A percentile compares a stretch with the other conserved stretches of the same genome.
Conservation (phyloP, 2,113 vertebrate species). For the Ceyx melanurus region DNA sequence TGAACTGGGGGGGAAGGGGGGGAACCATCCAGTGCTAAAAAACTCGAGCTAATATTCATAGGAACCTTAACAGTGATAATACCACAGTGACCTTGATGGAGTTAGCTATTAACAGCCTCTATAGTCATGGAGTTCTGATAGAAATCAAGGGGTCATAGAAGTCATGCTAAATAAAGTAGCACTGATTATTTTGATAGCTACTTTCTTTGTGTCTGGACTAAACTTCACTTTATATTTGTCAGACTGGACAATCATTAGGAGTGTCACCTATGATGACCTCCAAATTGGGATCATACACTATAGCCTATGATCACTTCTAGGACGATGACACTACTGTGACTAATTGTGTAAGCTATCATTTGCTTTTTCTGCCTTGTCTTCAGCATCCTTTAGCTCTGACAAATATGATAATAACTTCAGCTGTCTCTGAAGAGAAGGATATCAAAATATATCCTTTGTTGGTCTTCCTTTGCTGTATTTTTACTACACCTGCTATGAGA, state of each 20-base stretch:
- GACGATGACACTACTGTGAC: neutral
- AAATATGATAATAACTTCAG: neutral
- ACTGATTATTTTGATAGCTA: neutral
- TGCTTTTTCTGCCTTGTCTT: neutral
- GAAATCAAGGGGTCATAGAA: neutral
- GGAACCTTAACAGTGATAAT: neutral
- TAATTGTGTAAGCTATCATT: neutral
- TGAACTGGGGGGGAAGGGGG: neutral
- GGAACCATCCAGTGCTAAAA: neutral
- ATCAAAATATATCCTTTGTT: neutral
- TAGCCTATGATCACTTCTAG: neutral
- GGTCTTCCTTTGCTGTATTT: neutral
- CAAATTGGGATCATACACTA: neutral
- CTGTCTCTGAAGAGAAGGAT: neutral
- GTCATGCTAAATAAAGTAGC: neutral
- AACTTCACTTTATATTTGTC: neutral
- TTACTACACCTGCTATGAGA: neutral
- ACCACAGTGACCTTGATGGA: neutral
- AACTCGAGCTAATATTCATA: neutral
- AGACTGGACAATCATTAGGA: neutral
- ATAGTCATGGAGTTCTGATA: neutral
- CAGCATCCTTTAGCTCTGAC: neutral
- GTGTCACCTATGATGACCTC: neutral
- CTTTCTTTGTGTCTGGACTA: neutral
- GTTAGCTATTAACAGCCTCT: neutral